Conservation (phyloP, 2,888 invertebrate genomes). For the Crocallis elinguaria region DNA sequence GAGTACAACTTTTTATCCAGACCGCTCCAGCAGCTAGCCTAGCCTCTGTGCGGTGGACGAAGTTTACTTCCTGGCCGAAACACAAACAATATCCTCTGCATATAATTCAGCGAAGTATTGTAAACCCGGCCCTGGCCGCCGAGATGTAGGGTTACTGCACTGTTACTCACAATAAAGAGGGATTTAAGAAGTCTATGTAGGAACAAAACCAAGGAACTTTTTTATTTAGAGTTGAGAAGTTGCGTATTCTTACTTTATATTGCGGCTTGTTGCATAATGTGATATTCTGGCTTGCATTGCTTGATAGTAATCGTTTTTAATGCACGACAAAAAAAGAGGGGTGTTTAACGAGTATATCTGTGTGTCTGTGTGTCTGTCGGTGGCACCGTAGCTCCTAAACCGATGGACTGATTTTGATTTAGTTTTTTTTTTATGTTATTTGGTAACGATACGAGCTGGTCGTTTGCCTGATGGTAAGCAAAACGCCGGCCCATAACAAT, state of each 20-base stretch:
- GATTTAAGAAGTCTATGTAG: not conserved
- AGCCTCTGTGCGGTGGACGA: conserved; percentile 7
- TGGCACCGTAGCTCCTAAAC: too few relatives aligned
- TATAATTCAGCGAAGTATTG: conserved; percentile 44
- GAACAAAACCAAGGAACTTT: not conserved
- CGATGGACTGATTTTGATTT: too few relatives aligned
- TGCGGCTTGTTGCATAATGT: not conserved
- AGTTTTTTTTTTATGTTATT: too few relatives aligned
- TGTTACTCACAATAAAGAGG: conserved; percentile 2
- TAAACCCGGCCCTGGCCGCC: conserved; percentile 23
- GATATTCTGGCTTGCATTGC: not conserved
- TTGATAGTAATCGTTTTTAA: not conserved
- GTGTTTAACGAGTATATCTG: not conserved
- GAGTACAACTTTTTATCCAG: not conserved
- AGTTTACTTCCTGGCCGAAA: conserved; percentile 37
- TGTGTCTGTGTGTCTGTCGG: not conserved
- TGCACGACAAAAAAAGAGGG: too few relatives aligned
- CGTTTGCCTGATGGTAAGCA: too few relatives aligned
- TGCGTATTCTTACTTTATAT: too few relatives aligned
- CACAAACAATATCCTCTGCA: conserved; percentile 41
- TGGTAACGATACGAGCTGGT: too few relatives aligned
- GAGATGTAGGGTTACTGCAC: conserved; percentile 16
- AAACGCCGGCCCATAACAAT: too few relatives aligned
- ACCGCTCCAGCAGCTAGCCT: not conserved
- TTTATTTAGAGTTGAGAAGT: not conserved